Percentiles rank a stretch among this genome's conserved stretches.
Conservation (phyloP, 2,113 vertebrate species). For the Rafetus swinhoei region DNA sequence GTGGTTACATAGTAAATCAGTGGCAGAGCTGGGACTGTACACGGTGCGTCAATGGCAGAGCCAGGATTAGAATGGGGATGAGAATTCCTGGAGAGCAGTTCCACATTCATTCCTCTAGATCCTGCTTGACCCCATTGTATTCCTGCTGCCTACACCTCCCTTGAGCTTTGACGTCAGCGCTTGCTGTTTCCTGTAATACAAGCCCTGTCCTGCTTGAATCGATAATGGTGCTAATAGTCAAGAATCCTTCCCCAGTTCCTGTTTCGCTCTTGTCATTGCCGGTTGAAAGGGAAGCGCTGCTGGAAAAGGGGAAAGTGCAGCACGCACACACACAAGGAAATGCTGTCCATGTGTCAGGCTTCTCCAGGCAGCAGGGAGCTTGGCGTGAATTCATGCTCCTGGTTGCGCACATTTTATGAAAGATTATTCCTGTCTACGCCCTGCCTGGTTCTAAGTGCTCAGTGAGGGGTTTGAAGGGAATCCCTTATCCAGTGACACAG, state of each 20-base stretch:
- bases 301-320: background rate
- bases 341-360: accelerated
- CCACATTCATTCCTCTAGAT: background rate
- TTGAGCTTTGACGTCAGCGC: slow-evolving; percentile 10
- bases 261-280: background rate
- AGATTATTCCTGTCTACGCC: accelerated
- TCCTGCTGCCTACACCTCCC: background rate
- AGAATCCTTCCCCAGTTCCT: slow-evolving; percentile 9
- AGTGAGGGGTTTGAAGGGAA: background rate
- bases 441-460: background rate
- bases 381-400: background rate
- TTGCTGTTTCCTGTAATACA: slow-evolving; percentile 35
- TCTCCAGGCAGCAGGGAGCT: background rate
- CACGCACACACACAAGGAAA: background rate
- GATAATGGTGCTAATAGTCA: background rate
- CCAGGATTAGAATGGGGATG: background rate
- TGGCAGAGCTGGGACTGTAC: background rate
- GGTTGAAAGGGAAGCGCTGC: background rate
- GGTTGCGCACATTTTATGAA: background rate
- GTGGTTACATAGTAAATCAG: too few relatives aligned
- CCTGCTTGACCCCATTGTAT: background rate
- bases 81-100: background rate
- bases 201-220: background rate
- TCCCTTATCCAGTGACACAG: background rate
- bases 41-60: slow-evolving; percentile 3